A percentile compares a stretch with the other conserved stretches of the same genome.
These are phyloP conservation scores for Larimichthys crocea DNA, from an alignment of 2,113 vertebrate genomes.

Conservation along the genomic window DNA sequence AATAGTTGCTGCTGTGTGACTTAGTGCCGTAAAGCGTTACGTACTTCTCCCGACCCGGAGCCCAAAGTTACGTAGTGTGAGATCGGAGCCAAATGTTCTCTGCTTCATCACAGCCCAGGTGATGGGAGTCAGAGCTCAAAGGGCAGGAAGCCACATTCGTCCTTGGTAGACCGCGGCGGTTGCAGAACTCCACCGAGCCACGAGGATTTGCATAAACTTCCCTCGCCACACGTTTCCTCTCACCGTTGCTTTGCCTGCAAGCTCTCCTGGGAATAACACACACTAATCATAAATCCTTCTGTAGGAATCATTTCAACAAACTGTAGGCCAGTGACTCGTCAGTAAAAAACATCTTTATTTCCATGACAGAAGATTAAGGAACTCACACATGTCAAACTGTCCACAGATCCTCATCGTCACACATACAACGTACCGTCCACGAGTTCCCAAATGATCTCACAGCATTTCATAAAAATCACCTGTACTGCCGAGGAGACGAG, in stretches of 20 bases:
- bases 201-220: constrained; percentile 67
- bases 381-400: constrained; percentile 25
- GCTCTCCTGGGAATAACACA: constrained; percentile 46
- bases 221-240: constrained; percentile 20
- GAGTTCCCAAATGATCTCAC: background rate
- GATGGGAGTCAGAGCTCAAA: constrained; percentile 31
- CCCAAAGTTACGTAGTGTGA: too few relatives aligned
- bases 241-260: constrained; percentile 21
- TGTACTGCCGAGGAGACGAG: background rate
- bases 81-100: too few relatives aligned
- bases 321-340: background rate
- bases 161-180: constrained; percentile 34
- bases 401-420: background rate
- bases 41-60: too few relatives aligned
- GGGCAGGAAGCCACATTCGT: constrained; percentile 38
- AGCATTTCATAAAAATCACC: background rate
- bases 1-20: too few relatives aligned
- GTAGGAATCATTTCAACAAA: constrained; percentile 13
- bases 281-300: constrained; percentile 14
- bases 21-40: too few relatives aligned
- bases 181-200: constrained; percentile 10
- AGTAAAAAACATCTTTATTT: constrained; percentile 62
- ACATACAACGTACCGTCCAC: background rate
- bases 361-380: constrained; percentile 37
- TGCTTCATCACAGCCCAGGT: too few relatives aligned